Percentiles rank a stretch among this genome's conserved stretches.
Conservation (phyloP, 2,113 vertebrate genomes). For the Bagarius yarrelli region DNA sequence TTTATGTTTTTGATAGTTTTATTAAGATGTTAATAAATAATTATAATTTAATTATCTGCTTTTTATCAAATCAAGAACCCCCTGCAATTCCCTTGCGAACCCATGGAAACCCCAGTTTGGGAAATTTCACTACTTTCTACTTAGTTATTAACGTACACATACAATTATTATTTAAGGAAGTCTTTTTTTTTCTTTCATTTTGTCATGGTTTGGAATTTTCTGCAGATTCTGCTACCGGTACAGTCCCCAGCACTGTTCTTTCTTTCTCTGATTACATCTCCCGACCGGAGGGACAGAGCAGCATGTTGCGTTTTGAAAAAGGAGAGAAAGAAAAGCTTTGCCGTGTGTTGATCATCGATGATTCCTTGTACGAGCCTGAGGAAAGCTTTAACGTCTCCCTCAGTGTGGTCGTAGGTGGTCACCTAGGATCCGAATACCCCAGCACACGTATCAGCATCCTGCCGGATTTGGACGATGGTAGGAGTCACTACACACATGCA, state of each 20-base stretch:
- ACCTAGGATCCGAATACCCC: constrained; percentile 76
- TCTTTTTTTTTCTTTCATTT: no score
- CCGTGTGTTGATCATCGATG: constrained; percentile 84
- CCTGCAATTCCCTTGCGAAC: no score
- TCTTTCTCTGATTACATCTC: constrained; percentile 95
- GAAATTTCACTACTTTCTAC: no score
- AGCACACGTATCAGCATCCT: constrained; percentile 76
- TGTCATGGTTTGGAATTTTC: no score
- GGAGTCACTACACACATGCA: constrained; percentile 49
- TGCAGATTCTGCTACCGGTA: constrained; percentile 79
- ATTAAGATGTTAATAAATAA: no score
- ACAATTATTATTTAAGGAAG: no score
- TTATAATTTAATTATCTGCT: no score
- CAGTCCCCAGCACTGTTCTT: constrained; percentile 80
- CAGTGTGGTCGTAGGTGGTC: constrained; percentile 85
- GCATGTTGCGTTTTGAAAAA: constrained; percentile 83
- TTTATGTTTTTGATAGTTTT: no score
- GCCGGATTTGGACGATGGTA: constrained; percentile 85
- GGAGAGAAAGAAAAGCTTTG: constrained; percentile 81
- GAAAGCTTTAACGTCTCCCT: constrained; percentile 86
- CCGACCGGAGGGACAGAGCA: constrained; percentile 83
- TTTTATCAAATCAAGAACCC: no score
- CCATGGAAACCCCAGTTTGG: no score
- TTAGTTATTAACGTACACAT: no score
- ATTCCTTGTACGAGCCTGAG: constrained; percentile 84